Percentiles rank a stretch among this genome's conserved stretches.
These are phyloP conservation scores for Martes flavigula DNA, from an alignment of 2,797 vertebrate species.

Conservation along the genomic window DNA sequence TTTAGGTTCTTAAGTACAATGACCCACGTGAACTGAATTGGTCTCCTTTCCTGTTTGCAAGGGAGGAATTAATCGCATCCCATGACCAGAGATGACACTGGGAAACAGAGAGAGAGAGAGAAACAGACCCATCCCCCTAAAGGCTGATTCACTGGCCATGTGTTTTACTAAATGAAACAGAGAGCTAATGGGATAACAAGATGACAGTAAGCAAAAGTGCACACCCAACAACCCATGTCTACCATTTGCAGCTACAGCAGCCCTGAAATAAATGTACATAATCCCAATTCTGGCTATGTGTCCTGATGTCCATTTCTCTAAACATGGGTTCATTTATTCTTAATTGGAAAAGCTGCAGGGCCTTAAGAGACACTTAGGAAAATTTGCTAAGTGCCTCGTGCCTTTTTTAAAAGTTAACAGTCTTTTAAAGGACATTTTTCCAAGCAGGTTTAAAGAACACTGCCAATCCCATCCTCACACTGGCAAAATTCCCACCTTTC, in stretches of 20 bases:
- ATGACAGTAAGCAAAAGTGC: background rate
- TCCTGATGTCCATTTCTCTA: background rate
- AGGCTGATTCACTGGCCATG: background rate
- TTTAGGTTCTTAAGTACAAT: slow-evolving; percentile 46
- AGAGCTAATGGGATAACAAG: slow-evolving; percentile 27
- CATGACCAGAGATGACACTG: background rate
- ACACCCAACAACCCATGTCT: background rate
- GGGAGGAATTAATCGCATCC: background rate
- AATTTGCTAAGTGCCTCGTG: slow-evolving; percentile 17
- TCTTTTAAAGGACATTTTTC: slow-evolving; percentile 38
- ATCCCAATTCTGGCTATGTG: background rate
- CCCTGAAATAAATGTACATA: background rate
- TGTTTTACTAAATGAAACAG: background rate
- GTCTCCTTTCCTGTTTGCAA: slow-evolving; percentile 52
- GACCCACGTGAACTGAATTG: slow-evolving; percentile 1
- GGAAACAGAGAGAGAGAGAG: background rate
- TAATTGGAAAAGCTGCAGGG: background rate
- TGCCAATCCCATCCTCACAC: slow-evolving; percentile 35
- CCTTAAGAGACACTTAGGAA: background rate
- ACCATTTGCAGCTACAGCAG: fast-evolving
- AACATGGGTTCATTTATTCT: slow-evolving; percentile 23
- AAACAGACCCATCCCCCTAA: slow-evolving; percentile 36
- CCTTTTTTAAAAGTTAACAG: slow-evolving; percentile 42
- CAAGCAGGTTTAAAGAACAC: slow-evolving; percentile 52
- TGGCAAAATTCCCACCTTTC: slow-evolving; percentile 28